Base-by-base conservation (phyloP, 2,888 invertebrate genomes). In the Cephus pygmeus region DNA sequence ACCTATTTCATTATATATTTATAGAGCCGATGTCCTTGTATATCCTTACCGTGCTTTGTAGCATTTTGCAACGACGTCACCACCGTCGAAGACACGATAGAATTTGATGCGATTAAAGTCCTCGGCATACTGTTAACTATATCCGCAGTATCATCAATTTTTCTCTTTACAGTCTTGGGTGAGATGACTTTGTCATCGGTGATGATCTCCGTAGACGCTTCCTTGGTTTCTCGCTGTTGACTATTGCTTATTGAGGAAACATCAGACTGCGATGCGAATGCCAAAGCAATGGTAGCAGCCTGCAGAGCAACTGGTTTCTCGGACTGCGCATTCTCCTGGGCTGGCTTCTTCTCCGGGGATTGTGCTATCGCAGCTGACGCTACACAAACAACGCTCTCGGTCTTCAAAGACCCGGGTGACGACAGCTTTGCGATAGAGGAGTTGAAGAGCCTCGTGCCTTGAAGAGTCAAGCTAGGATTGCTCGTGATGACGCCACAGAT, bases 401-500 rank as follows among this genome's bases (percentile, higher is more conserved):
- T 77, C 77, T 91, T 90, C 1, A 88, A 69, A 2, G 86, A 82
- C 1, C 85, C 80, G 3, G 6, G 79, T 9, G 87, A 81, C 12
- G 71, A 71, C 12, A 89, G 69, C 82, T 90, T 90, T 6, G 88
- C 88, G 69, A 90, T 88, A 15, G 89, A 85, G 4, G 91, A 90
- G 74, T 90, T 91, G 75, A 89, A 90, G 31, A 91, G 79, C 76
- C 91, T 86, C 56, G 91, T 86, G 3, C 88, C 83, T 69, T 90
- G 90, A 11, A 87, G 83, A 12, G 85, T 80, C n/a, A 90, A 75
- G 81, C 88, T 90, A 0, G 90, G 89, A 83, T 90, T 91, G 80
- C 90, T 91, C 12, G 91, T 89, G 68, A 91, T 91, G 0, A 91
- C 91, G 0, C 91, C 89, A 77, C 91, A 91, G 34, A 90, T 88